phyloP scores from a whole-genome alignment of 1,140 invertebrate species.

The Solenopsis fugax region DNA sequence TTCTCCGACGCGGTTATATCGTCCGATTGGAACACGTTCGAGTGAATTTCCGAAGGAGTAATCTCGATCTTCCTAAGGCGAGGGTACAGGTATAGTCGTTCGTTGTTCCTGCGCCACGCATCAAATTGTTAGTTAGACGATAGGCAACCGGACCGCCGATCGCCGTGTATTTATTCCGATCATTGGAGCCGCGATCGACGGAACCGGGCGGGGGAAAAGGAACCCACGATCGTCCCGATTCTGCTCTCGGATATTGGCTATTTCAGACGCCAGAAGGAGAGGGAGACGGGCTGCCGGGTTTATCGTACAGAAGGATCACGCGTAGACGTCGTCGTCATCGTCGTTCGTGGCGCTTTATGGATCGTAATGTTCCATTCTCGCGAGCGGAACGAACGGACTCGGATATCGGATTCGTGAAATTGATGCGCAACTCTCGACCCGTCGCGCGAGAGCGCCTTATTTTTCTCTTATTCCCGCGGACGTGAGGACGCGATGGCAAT shows the following conservation, averaged over 20 bases:
- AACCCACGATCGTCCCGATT: constrained; percentile 7
- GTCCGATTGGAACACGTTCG: constrained; percentile 68
- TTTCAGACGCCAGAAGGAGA: constrained; percentile 51
- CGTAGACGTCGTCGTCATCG: constrained; percentile 45
- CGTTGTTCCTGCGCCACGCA: constrained; percentile 43
- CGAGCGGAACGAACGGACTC: constrained; percentile 36
- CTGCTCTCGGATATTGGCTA: constrained; percentile 37
- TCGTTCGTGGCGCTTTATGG: constrained; percentile 61
- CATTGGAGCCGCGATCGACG: constrained; percentile 47
- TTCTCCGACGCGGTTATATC: constrained; percentile 10
- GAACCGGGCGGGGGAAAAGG: not conserved
- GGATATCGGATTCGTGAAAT: constrained; percentile 37
- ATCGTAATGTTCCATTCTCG: constrained; percentile 58
- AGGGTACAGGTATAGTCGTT: constrained; percentile 22
- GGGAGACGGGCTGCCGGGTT: constrained; percentile 43
- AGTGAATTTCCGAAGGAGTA: constrained; percentile 57
- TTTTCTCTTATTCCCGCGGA: not conserved
- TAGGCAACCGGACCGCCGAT: constrained; percentile 35
- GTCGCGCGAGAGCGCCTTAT: not conserved
- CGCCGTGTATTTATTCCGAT: constrained; percentile 66
- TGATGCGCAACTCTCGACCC: not conserved
- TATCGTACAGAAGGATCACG: constrained; percentile 65
- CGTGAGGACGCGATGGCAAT: not conserved
- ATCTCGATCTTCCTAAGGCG: constrained; percentile 54
- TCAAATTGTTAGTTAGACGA: constrained; percentile 62